Base-by-base conservation (phyloP, 2,888 invertebrate species). In the Amiota communis region DNA sequence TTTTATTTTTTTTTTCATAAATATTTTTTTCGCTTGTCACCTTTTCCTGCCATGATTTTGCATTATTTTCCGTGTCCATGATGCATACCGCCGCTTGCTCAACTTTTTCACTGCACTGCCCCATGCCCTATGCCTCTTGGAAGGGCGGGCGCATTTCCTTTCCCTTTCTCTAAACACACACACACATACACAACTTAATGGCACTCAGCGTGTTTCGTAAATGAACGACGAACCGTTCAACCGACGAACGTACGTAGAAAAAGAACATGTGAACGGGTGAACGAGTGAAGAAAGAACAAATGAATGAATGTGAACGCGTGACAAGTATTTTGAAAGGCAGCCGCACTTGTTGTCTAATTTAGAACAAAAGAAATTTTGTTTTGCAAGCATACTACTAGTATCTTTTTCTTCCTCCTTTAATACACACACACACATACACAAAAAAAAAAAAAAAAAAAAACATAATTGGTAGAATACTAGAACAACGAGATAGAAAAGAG, bases 291-390 rank as follows among this genome's bases (percentile, higher is more conserved):
- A 36, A 36, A 6, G 36, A 36, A 36, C 36, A 36, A 36, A 36
- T 36, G 36, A 36, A 36, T 36, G 36, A 36, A 36, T 36, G 36
- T 36, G 36, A 36, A 36, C 36, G n/a, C 53, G 53, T 53, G 59
- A 17, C 59, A 59, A 59, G 15, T 17, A 20, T n/a, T 63, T 63
- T 63, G 63, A 63, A 36, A 36, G 15, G 46, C 63, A 63, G 63
- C 36, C 23, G 46, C 63, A 63, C 63, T 63, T 63, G 63, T 63
- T 63, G 63, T 63, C 63, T 63, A 63, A 63, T 63, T 63, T 63
- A 63, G 63, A 63, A 63, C 63, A 63, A 63, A 63, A 63, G 63
- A 63, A 63, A 63, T 63, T 63, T 23, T 63, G 36, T 36, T 36
- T 36, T 36, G 36, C 36, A 36, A 36, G 36, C 63, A 63, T 23